Percentiles rank a stretch among this genome's conserved stretches.
These are phyloP conservation scores for Cryptocheilus praepositus DNA, from an alignment of 2,888 invertebrate genomes.

Conservation along the genomic window DNA sequence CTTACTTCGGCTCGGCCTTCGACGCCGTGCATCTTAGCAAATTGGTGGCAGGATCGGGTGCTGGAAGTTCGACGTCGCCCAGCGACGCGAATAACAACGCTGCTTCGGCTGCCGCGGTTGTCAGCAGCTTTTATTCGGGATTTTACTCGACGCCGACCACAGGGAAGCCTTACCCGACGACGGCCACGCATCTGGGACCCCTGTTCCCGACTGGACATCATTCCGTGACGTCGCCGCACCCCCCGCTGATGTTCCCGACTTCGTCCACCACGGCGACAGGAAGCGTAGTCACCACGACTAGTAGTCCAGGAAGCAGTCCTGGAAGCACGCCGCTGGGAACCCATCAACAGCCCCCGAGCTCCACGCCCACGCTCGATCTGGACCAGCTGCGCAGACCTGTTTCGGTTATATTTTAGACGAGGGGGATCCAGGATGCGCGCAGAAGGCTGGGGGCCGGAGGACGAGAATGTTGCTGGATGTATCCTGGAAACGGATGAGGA, in stretches of 20 bases:
- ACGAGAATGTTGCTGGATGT: too few species aligned
- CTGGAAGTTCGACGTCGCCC: slow-evolving; percentile 69
- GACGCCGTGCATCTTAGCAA: slow-evolving; percentile 81
- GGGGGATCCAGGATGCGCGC: not conserved
- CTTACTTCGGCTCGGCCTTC: slow-evolving; percentile 86
- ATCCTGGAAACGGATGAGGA: too few species aligned
- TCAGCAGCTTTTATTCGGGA: slow-evolving; percentile 83
- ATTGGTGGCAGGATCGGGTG: slow-evolving; percentile 73
- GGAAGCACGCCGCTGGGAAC: slow-evolving; percentile 51
- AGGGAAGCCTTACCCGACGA: slow-evolving; percentile 74
- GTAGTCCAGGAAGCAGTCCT: slow-evolving; percentile 63
- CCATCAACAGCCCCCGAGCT: slow-evolving; percentile 70
- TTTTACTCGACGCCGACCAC: slow-evolving; percentile 78
- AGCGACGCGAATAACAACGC: slow-evolving; percentile 75
- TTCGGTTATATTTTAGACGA: slow-evolving; percentile 82
- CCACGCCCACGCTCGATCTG: slow-evolving; percentile 74
- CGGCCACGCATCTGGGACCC: slow-evolving; percentile 48
- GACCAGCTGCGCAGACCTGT: slow-evolving; percentile 83
- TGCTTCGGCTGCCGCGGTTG: slow-evolving; percentile 77
- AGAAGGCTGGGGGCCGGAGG: too few species aligned
- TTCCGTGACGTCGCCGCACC: slow-evolving; percentile 77
- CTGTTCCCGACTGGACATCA: slow-evolving; percentile 50
- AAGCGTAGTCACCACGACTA: slow-evolving; percentile 39
- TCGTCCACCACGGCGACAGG: slow-evolving; percentile 32
- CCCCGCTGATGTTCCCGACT: slow-evolving; percentile 69